phyloP scores from a whole-genome alignment of 2,113 vertebrate species.

The Sminthopsis crassicaudata region DNA sequence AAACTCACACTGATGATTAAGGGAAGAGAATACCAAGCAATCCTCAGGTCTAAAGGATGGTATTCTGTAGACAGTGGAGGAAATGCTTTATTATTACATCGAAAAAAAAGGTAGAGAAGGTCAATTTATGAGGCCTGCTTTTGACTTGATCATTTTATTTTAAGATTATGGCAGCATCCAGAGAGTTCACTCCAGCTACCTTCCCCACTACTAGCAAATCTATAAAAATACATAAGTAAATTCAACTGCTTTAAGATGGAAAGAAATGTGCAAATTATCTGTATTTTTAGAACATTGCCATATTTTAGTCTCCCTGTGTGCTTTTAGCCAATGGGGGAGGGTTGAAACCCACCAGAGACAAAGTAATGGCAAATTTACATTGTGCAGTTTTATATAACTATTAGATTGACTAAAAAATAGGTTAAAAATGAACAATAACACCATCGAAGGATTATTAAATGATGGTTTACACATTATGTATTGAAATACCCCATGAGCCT shows the following conservation, averaged over 20 bases:
- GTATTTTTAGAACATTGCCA: conserved; percentile 49
- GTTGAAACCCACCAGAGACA: conserved; percentile 22
- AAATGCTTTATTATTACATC: not conserved
- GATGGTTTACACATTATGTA: not conserved
- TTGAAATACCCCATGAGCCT: conserved; percentile 49
- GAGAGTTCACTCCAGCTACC: not conserved
- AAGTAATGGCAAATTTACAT: conserved; percentile 23
- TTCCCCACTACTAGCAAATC: conserved; percentile 27
- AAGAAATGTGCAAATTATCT: conserved; percentile 11
- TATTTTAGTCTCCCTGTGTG: conserved; percentile 4
- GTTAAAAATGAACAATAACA: conserved; percentile 52
- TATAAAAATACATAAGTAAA: conserved; percentile 25
- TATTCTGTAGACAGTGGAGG: not conserved
- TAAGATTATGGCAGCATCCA: conserved; percentile 18
- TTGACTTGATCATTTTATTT: conserved; percentile 17
- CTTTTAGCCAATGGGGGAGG: not conserved
- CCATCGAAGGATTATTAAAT: conserved; percentile 16
- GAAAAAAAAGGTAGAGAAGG: not conserved
- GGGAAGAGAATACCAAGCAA: conserved; percentile 42
- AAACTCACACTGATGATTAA: conserved; percentile 56
- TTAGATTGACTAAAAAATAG: conserved; percentile 59
- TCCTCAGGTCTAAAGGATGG: conserved; percentile 33
- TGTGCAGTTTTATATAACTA: conserved; percentile 49
- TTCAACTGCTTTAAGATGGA: not conserved
- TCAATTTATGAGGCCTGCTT: conserved; percentile 3